These are phyloP conservation scores for Druon quercuslanigerum DNA, from an alignment of 1,140 invertebrate species.

Conservation along the genomic window DNA sequence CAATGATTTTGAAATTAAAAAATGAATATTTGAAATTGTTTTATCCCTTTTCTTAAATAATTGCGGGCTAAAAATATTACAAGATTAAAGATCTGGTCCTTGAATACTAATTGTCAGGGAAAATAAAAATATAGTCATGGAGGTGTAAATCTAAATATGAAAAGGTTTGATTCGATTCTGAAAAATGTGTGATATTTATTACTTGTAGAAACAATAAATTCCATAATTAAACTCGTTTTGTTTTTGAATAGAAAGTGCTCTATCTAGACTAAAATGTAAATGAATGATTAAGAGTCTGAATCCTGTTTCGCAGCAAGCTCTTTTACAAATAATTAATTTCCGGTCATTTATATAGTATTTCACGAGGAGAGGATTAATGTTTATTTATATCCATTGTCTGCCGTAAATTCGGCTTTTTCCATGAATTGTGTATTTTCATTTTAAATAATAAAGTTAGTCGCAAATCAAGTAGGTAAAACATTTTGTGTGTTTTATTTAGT, in stretches of 20 bases:
- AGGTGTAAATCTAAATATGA: too few species aligned
- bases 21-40: too few species aligned
- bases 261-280: conserved; percentile 24
- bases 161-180: too few species aligned
- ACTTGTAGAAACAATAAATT: too few species aligned
- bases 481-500: conserved; percentile 12
- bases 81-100: too few species aligned
- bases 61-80: too few species aligned
- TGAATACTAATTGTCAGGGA: too few species aligned
- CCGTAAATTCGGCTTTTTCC: conserved; percentile 25
- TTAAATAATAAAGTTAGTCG: conserved; percentile 18
- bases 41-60: too few species aligned
- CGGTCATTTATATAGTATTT: conserved; percentile 30
- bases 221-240: neutral
- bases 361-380: conserved; percentile 1
- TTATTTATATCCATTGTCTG: conserved; percentile 30
- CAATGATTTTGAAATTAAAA: too few species aligned
- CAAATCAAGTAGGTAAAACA: conserved; percentile 22
- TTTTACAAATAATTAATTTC: conserved; percentile 10
- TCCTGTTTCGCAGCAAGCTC: neutral
- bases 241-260: conserved; percentile 27
- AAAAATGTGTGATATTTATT: too few species aligned
- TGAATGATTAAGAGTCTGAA: conserved; percentile 19
- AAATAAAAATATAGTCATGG: too few species aligned
- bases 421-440: conserved; percentile 32